Percentiles rank a stretch among this genome's conserved stretches.
These are phyloP conservation scores for Xanthostigma xanthostigma DNA, from an alignment of 2,888 invertebrate species.

Conservation along the genomic window DNA sequence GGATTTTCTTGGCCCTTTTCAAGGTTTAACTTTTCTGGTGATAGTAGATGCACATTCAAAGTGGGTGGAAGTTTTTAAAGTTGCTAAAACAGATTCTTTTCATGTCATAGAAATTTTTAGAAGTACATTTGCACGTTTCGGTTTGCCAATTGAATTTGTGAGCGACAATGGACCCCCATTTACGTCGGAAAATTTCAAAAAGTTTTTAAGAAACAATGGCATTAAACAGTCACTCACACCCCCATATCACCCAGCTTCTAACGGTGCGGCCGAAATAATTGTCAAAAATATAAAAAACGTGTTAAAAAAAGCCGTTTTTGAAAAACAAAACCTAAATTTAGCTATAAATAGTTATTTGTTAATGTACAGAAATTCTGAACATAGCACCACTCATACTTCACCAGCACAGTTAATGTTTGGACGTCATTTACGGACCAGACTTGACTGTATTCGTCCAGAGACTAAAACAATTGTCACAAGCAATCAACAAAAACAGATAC, in stretches of 20 bases:
- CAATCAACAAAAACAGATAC: too few relatives aligned
- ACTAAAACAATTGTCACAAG: too few relatives aligned
- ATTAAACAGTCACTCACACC: background rate
- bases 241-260: background rate
- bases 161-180: too few relatives aligned
- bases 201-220: background rate
- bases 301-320: background rate
- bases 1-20: background rate
- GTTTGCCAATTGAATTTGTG: background rate
- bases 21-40: background rate
- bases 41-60: background rate
- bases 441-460: too few relatives aligned
- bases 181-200: constrained; percentile 1
- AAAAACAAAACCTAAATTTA: background rate
- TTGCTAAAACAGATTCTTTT: background rate
- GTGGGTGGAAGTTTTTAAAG: background rate
- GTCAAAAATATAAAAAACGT: background rate
- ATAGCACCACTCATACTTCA: too few relatives aligned
- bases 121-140: background rate
- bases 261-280: constrained; percentile 4
- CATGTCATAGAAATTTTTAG: background rate
- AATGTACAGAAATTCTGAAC: too few relatives aligned
- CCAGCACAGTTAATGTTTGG: too few relatives aligned
- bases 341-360: too few relatives aligned
- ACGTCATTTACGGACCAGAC: too few relatives aligned